Evolutionary conservation across 2,113 vertebrate species (phyloP).

Genomic region (Spheniscus mendiculus): DNA sequence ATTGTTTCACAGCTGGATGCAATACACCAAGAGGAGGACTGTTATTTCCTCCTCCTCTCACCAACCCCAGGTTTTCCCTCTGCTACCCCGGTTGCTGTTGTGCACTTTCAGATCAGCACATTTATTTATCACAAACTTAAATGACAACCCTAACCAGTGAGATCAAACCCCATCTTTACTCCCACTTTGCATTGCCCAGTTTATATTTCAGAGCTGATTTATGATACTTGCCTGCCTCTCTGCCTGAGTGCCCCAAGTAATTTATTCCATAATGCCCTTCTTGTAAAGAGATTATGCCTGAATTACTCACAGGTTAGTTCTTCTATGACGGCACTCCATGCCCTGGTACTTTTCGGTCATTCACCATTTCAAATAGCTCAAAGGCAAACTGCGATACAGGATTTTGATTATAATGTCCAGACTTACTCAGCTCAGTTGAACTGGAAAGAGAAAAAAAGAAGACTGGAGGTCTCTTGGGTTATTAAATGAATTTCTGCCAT

Average conservation of each 20-base stretch:
- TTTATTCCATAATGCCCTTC: slow-evolving; percentile 9
- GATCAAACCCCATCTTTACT: background rate
- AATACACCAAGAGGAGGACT: background rate
- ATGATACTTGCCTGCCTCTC: background rate
- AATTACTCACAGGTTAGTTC: background rate
- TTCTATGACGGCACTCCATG: background rate
- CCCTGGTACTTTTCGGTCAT: background rate
- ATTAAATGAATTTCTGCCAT: background rate
- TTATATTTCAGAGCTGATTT: slow-evolving; percentile 33
- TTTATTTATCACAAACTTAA: background rate
- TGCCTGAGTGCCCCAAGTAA: background rate
- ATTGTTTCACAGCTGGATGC: background rate
- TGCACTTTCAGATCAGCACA: background rate
- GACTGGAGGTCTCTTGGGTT: background rate
- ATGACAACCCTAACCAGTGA: background rate
- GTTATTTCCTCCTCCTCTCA: background rate
- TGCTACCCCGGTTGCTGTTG: background rate
- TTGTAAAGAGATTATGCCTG: background rate
- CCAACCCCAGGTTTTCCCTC: background rate
- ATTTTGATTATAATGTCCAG: background rate
- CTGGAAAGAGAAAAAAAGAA: background rate
- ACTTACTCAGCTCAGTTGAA: background rate
- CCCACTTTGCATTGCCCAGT: background rate
- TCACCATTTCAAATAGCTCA: background rate
- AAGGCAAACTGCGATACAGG: background rate